Base-by-base conservation (phyloP, 2,888 invertebrate genomes). In the Unio pictorum region DNA sequence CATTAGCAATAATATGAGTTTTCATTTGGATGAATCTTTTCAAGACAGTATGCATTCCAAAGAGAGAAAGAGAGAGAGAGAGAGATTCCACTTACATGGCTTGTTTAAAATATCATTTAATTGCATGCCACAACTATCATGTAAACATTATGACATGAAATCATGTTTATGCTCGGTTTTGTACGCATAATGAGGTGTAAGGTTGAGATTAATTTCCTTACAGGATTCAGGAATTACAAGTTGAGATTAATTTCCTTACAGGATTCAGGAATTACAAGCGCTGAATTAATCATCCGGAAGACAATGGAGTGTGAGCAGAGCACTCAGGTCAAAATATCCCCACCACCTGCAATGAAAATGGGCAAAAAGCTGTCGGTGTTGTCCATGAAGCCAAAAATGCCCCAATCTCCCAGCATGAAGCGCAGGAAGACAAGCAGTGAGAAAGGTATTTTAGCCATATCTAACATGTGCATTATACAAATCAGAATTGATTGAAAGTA, bases 341-440 rank as follows among this genome's bases (percentile, higher is more conserved):
- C 85, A 45, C 83, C 85, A 76, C 77, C 82, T 64, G 59, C 81
- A 74, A 76, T 93, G 92, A 69, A 79, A 65, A 78, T 76, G 69
- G 78, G 66, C 67, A 88, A 84, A 79, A 86, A 84, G 70, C 70
- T 74, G 45, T 92, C 93, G 1, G 87, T 91, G 64, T 91, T 92
- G 62, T 91, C 92, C 67, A 91, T 92, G 75, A 93, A 93, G 85
- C 91, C 92, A 45, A 92, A 92, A 68, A 80, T 86, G 26, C 82
- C 94, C 7, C 93, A 94, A 82, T 94, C 94, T 17, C 94, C 95
- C 1, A 93, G 93, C 57, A 93, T 93, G 85, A 94, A 94, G 89
- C 92, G 79, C 63, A 85, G 81, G 76, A 81, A 83, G 64, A 70
- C 87, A 23, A 82, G 82, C 60, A 84, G 81, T 23, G 82, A 82